A percentile compares a stretch with the other conserved stretches of the same genome.
Conservation (phyloP, 2,888 invertebrate species). For the Microplitis deprimator region DNA sequence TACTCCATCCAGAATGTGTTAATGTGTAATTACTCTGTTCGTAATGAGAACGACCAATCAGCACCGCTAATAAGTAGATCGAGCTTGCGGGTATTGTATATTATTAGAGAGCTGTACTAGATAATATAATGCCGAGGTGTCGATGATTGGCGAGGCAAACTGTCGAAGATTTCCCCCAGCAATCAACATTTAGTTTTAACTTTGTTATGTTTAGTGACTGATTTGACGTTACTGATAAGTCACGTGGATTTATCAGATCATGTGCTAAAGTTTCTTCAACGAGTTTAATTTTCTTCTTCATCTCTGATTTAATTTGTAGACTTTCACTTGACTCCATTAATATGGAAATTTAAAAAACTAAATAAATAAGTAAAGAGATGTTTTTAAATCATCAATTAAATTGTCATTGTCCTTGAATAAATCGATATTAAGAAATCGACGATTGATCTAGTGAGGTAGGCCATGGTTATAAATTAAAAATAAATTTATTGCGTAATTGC, state of each 20-base stretch:
- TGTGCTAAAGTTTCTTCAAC: background rate
- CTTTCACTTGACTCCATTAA: background rate
- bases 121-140: constrained; percentile 42
- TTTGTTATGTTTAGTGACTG: background rate
- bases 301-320: background rate
- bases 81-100: constrained; percentile 53
- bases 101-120: constrained; percentile 58
- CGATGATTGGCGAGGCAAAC: constrained; percentile 40
- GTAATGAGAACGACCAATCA: constrained; percentile 62
- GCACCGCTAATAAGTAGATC: constrained; percentile 63
- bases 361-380: background rate
- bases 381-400: background rate
- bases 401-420: constrained; percentile 5
- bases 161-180: constrained; percentile 38
- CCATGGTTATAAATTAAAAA: constrained; percentile 15
- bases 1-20: constrained; percentile 37
- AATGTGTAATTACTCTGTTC: constrained; percentile 5
- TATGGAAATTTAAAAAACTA: background rate
- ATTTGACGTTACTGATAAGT: background rate
- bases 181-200: constrained; percentile 10
- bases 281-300: background rate
- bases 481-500: constrained; percentile 12
- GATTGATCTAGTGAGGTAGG: constrained; percentile 5
- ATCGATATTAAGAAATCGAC: constrained; percentile 4
- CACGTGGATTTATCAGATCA: background rate